Evolutionary conservation across 2,797 vertebrate genomes (phyloP).

Genomic region (Corythornis leucogaster): DNA sequence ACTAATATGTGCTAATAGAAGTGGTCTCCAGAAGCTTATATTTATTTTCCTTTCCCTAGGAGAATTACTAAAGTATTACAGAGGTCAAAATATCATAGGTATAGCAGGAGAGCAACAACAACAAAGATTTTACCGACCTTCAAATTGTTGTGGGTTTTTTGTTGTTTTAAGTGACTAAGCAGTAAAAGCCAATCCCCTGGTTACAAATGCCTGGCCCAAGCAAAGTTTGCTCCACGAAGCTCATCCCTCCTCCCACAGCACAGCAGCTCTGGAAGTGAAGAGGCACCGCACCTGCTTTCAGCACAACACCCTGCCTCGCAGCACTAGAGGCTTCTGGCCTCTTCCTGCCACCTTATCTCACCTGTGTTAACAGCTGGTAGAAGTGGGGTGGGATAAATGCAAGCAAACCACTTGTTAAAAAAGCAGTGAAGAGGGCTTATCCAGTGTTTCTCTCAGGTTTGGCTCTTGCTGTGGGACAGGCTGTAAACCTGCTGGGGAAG

Average conservation of each 20-base stretch:
- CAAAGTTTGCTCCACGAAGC: background rate
- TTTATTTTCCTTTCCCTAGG: background rate
- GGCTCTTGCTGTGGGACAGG: background rate
- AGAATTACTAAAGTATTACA: background rate
- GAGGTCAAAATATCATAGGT: background rate
- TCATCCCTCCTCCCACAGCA: background rate
- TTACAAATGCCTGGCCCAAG: background rate
- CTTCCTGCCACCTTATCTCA: background rate
- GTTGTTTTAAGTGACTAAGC: background rate
- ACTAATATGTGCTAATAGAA: background rate
- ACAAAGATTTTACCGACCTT: background rate
- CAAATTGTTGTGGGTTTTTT: fast-evolving
- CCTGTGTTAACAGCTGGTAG: background rate
- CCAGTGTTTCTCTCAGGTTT: background rate
- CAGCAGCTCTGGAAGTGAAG: background rate
- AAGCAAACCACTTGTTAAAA: background rate
- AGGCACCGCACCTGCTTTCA: fast-evolving
- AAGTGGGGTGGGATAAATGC: background rate
- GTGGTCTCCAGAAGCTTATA: background rate
- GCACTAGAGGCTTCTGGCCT: fast-evolving
- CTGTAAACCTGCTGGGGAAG: background rate
- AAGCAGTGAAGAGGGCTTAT: background rate
- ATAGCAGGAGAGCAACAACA: background rate
- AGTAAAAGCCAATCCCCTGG: background rate
- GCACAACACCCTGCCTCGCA: background rate